phyloP scores from a whole-genome alignment of 2,797 vertebrate genomes.

The Menidia menidia region DNA sequence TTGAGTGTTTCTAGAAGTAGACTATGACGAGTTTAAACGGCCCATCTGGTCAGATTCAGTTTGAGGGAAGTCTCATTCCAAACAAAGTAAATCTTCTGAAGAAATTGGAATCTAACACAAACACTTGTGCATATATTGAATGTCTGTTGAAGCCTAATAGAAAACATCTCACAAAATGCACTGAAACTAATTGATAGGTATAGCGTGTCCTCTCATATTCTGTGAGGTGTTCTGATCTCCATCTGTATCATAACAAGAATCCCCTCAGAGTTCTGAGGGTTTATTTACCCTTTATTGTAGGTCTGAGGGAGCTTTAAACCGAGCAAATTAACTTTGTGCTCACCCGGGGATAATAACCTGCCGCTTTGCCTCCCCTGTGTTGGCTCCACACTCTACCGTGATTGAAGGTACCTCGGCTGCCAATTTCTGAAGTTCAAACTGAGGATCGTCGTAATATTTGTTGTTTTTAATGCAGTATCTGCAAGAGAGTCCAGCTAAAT shows the following conservation, averaged over 20 bases:
- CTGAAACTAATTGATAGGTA: too few species aligned
- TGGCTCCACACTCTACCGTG: not conserved
- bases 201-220: slow-evolving; percentile 13
- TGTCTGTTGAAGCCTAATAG: too few species aligned
- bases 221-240: slow-evolving; percentile 8
- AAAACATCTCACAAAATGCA: too few species aligned
- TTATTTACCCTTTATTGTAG: slow-evolving; percentile 44
- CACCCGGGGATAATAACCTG: slow-evolving; percentile 9
- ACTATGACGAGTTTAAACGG: too few species aligned
- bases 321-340: slow-evolving; percentile 55
- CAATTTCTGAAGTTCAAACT: not conserved
- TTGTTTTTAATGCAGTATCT: slow-evolving; percentile 5
- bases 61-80: too few species aligned
- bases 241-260: slow-evolving; percentile 24
- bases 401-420: not conserved
- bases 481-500: not conserved
- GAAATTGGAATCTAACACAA: too few species aligned
- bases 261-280: slow-evolving; percentile 14
- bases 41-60: too few species aligned
- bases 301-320: slow-evolving; percentile 43
- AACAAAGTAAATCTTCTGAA: too few species aligned
- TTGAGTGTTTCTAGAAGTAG: not conserved
- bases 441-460: slow-evolving; percentile 4
- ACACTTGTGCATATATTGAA: too few species aligned
- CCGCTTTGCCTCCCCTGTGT: slow-evolving; percentile 2